Evolutionary conservation across 2,888 invertebrate species (phyloP).

Genomic region (Drosophila anomalipes): DNA sequence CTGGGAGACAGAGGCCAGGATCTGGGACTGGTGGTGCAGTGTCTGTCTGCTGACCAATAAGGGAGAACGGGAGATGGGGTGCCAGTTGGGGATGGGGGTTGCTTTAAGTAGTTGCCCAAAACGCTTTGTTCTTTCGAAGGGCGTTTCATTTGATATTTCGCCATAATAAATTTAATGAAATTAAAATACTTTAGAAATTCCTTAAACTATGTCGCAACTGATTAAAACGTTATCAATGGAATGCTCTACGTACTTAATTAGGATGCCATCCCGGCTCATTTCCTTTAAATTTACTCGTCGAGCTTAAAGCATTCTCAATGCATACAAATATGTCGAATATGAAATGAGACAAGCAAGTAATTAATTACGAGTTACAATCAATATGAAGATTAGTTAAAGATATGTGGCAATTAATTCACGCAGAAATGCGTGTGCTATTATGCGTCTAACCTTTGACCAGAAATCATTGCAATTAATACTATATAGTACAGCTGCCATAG

Average conservation of each 20-base stretch:
- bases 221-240: slow-evolving; percentile 24
- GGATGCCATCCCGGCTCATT: neutral
- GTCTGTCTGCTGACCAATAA: slow-evolving; percentile 45
- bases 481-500: too few species aligned
- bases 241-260: neutral
- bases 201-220: slow-evolving; percentile 22
- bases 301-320: neutral
- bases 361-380: neutral
- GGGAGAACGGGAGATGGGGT: neutral
- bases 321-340: neutral
- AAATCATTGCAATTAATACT: neutral
- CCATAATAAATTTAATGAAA: slow-evolving; percentile 41
- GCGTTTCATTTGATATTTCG: slow-evolving; percentile 32
- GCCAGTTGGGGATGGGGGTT: neutral
- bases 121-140: slow-evolving; percentile 33
- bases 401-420: neutral
- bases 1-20: slow-evolving; percentile 1
- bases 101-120: slow-evolving; percentile 30
- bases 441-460: too few species aligned
- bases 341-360: neutral
- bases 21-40: slow-evolving; percentile 7
- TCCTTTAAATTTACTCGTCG: neutral
- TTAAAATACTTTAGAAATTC: slow-evolving; percentile 29
- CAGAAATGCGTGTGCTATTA: too few species aligned
- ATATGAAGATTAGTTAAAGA: neutral